Evolutionary conservation across 2,888 invertebrate species (phyloP), one percentile per base, ranked within the genome.

Genomic region (Limenitis camilla): DNA sequence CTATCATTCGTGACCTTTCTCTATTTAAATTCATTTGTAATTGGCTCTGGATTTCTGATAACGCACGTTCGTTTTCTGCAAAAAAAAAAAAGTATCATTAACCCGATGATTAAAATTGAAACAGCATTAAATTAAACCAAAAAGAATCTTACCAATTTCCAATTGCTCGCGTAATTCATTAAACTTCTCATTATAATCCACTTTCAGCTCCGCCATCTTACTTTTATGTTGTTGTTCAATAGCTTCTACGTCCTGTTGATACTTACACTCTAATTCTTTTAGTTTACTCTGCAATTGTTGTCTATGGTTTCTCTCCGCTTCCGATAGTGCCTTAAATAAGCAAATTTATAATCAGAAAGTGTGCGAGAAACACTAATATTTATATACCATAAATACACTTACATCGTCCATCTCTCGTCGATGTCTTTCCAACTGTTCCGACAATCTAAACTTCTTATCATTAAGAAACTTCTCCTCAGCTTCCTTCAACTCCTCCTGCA

Each of bases 401-500:
- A 88, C 88, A 69, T 83, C 81, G 41, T 85, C 84, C 64, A 87
- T 74, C 58, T 89, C 88, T n/a, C 66, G 65, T 40, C 74, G 75
- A 63, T 87, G 79, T 46, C 81, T 77, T 33, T 88, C 85, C n/a
- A 79, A 69, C 61, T 88, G 82, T 49, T 87, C 81, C 49, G 76
- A 78, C 61, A 90, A 70, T 65, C 82, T 75, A 50, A 76, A 49
- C 70, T 62, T 77, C 64, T 81, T 86, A 53, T 86, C 85, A 31
- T 60, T 64, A 55, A 78, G 55, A 67, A 85, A 85, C 63, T 81
- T 83, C 53, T 85, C 83, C 49, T 90, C 88, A 1, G 83, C 76
- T 57, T 81, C 83, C 50, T 77, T 85, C 63, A 90, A 79, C 65
- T 89, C 90, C 32, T 81, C 80, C 44, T 85, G 80, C 53, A 90